Evolutionary conservation across 2,888 invertebrate genomes (phyloP).

Genomic region (Andrena bicolor): DNA sequence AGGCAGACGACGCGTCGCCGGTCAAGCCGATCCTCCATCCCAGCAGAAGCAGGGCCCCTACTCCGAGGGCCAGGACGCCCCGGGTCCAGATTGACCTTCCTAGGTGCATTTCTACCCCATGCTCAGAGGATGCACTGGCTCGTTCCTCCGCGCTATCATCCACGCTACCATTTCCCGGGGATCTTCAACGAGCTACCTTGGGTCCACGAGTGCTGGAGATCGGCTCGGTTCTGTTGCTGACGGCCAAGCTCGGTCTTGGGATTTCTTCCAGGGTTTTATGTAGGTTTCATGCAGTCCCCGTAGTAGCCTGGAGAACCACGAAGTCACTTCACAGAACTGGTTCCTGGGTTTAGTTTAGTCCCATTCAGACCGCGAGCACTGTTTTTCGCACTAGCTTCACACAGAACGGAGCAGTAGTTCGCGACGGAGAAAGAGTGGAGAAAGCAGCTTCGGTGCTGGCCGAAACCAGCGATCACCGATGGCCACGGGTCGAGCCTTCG

Average conservation of each 20-base stretch:
- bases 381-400: neutral
- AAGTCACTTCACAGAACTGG: constrained; percentile 2
- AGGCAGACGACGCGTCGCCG: constrained; percentile 54
- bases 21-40: constrained; percentile 43
- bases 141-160: constrained; percentile 46
- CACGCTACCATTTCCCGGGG: constrained; percentile 29
- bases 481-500: too few relatives aligned
- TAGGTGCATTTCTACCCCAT: constrained; percentile 83
- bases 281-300: neutral
- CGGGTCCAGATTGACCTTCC: constrained; percentile 77
- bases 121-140: constrained; percentile 69
- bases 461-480: too few relatives aligned
- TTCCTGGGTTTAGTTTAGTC: neutral
- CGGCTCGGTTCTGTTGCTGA: neutral
- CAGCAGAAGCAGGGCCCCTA: constrained; percentile 70
- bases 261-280: neutral
- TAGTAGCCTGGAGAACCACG: neutral
- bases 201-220: neutral
- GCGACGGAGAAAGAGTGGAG: neutral
- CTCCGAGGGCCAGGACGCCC: constrained; percentile 79
- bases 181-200: neutral
- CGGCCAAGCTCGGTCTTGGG: neutral
- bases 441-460: too few relatives aligned
- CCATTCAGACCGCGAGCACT: neutral
- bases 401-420: constrained; percentile 1